phyloP scores from a whole-genome alignment of 1,140 invertebrate species.

The Calephelis nemesis region DNA sequence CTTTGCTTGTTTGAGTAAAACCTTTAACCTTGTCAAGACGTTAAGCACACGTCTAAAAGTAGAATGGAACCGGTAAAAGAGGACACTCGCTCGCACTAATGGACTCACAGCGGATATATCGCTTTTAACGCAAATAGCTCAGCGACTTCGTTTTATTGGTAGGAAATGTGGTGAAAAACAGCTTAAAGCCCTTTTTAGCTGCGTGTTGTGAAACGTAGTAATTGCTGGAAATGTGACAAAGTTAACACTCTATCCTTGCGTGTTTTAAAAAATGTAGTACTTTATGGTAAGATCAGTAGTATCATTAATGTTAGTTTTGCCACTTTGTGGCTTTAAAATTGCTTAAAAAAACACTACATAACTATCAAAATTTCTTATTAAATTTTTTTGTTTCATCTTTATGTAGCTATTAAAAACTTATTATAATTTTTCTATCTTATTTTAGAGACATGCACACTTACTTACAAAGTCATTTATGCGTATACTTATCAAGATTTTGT shows the following conservation, averaged over 20 bases:
- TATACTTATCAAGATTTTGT: too few relatives aligned
- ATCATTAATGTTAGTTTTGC: too few relatives aligned
- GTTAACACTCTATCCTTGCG: neutral
- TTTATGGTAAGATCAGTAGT: too few relatives aligned
- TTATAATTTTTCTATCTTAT: too few relatives aligned
- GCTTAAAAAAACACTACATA: too few relatives aligned
- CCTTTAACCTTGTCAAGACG: slow-evolving; percentile 22
- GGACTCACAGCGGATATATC: slow-evolving; percentile 26
- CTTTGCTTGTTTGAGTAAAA: slow-evolving; percentile 10
- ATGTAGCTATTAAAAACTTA: too few relatives aligned
- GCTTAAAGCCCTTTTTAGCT: slow-evolving; percentile 18
- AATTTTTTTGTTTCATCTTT: too few relatives aligned
- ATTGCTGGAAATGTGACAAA: neutral
- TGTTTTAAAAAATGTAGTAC: neutral
- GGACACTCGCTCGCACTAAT: slow-evolving; percentile 31
- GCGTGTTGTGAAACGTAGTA: slow-evolving; percentile 7
- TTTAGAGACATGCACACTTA: too few relatives aligned
- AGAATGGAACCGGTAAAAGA: slow-evolving; percentile 25
- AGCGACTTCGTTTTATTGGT: slow-evolving; percentile 25
- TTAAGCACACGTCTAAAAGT: slow-evolving; percentile 17
- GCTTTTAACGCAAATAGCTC: slow-evolving; percentile 24
- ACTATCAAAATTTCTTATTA: too few relatives aligned
- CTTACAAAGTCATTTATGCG: too few relatives aligned
- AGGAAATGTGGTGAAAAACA: slow-evolving; percentile 27
- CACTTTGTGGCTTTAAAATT: too few relatives aligned